Evolutionary conservation across 2,888 invertebrate genomes (phyloP).

Genomic region (Meloe dianella): DNA sequence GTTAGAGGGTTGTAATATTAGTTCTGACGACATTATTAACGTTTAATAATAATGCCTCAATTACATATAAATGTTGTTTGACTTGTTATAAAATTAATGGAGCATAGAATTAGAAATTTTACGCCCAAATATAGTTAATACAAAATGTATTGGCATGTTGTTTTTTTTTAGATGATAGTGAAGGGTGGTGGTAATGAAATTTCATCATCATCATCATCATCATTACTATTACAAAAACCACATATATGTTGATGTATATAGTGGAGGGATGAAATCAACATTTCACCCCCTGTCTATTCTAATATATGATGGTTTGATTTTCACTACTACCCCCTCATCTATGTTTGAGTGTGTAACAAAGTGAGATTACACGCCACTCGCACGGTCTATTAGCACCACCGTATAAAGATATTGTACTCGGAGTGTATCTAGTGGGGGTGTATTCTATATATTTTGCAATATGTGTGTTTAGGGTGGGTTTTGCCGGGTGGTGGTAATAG

Average conservation of each 20-base stretch:
- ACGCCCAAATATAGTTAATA: slow-evolving; percentile 24
- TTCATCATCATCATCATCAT: background rate
- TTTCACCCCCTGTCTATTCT: background rate
- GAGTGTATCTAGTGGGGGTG: background rate
- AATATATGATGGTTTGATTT: background rate
- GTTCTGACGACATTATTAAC: slow-evolving; percentile 36
- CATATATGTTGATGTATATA: background rate
- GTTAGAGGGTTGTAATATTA: slow-evolving; percentile 16
- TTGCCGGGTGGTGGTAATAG: background rate
- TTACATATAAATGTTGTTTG: slow-evolving; percentile 49
- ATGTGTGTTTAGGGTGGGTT: slow-evolving; percentile 25
- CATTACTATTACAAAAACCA: slow-evolving; percentile 1
- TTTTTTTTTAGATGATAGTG: background rate
- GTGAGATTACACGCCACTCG: slow-evolving; percentile 37
- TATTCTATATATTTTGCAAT: slow-evolving; percentile 29
- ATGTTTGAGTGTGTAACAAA: slow-evolving; percentile 25
- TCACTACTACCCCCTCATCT: background rate
- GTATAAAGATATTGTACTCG: slow-evolving; percentile 15
- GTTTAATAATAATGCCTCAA: slow-evolving; percentile 47
- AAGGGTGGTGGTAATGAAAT: background rate
- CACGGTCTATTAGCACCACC: slow-evolving; percentile 34
- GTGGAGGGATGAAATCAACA: background rate
- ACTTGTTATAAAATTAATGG: slow-evolving; percentile 50
- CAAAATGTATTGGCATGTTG: background rate
- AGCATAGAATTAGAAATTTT: slow-evolving; percentile 52